Percentiles rank a stretch among this genome's conserved stretches.
Evolutionary conservation across 1,140 invertebrate genomes (phyloP).

Genomic region (Philotrypesis tridentata): DNA sequence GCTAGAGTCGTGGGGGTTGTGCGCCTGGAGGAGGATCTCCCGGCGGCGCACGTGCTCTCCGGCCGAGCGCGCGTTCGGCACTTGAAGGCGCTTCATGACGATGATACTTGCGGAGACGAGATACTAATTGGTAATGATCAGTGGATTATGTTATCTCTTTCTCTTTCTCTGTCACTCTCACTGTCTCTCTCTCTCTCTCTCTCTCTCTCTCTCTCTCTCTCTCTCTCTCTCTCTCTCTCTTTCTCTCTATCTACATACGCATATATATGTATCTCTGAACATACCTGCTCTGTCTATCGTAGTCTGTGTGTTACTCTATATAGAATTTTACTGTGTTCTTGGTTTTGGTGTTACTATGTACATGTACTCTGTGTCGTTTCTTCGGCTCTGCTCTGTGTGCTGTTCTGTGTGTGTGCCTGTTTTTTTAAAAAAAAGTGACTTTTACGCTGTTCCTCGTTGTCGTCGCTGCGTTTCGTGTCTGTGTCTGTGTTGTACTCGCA

Average conservation of each 20-base stretch:
- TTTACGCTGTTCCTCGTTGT: too few species aligned
- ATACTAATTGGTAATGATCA: constrained; percentile 23
- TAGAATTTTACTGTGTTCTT: too few species aligned
- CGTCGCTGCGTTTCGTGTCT: too few species aligned
- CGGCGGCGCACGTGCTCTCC: background rate
- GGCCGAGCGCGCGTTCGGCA: background rate
- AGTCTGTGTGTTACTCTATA: too few species aligned
- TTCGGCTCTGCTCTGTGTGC: too few species aligned
- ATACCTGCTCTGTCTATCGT: too few species aligned
- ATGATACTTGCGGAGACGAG: background rate
- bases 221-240: background rate
- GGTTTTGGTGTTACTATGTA: too few species aligned
- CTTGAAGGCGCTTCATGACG: background rate
- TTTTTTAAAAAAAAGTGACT: too few species aligned
- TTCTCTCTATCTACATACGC: background rate
- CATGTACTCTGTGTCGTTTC: too few species aligned
- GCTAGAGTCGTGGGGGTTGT: background rate
- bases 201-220: background rate
- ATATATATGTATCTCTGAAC: too few species aligned
- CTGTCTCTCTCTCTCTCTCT: background rate
- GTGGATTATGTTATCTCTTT: background rate
- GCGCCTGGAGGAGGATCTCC: background rate
- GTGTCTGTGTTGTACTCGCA: too few species aligned
- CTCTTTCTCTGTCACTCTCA: background rate
- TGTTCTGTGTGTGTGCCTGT: background rate